A percentile compares a stretch with the other conserved stretches of the same genome.
These are phyloP conservation scores for Bettongia penicillata DNA, from an alignment of 2,113 vertebrate genomes.

Conservation along the genomic window DNA sequence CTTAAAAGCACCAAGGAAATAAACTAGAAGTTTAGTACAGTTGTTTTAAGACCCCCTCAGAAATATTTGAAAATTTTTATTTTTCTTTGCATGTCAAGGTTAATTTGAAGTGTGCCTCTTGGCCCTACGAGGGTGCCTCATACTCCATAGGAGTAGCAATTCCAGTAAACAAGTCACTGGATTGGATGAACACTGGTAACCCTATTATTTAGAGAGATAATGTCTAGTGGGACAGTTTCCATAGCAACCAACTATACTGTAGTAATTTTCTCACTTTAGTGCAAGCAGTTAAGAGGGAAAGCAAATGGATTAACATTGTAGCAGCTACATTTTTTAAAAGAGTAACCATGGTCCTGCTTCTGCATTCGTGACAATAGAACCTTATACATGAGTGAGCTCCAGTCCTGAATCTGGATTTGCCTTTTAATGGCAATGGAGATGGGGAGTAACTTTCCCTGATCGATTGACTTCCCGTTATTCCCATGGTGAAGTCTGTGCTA, in stretches of 20 bases:
- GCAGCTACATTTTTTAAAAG: not conserved
- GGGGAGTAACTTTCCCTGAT: conserved; percentile 4
- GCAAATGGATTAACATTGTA: not conserved
- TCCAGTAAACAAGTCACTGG: conserved; percentile 39
- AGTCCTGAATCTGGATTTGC: conserved; percentile 8
- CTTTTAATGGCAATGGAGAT: conserved; percentile 10
- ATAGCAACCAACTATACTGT: conserved; percentile 23
- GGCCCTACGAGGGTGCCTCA: conserved; percentile 35
- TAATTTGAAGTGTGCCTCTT: conserved; percentile 51
- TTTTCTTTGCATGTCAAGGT: conserved; percentile 34
- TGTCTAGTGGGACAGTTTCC: conserved; percentile 32
- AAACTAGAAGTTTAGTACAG: conserved; percentile 40
- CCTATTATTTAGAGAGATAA: conserved; percentile 30
- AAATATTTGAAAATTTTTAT: not conserved
- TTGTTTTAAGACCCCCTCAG: conserved; percentile 50
- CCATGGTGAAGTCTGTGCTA: not conserved
- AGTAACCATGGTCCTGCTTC: not conserved
- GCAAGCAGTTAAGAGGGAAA: not conserved
- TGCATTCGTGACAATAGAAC: not conserved
- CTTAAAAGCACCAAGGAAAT: not conserved
- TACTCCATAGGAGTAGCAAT: conserved; percentile 31
- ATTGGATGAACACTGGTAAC: conserved; percentile 46
- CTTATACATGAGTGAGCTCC: not conserved
- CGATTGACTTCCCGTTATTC: not conserved
- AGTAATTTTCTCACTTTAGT: not conserved